Evolutionary conservation across 2,888 invertebrate species (phyloP).

Genomic region (Oscheius sp.): DNA sequence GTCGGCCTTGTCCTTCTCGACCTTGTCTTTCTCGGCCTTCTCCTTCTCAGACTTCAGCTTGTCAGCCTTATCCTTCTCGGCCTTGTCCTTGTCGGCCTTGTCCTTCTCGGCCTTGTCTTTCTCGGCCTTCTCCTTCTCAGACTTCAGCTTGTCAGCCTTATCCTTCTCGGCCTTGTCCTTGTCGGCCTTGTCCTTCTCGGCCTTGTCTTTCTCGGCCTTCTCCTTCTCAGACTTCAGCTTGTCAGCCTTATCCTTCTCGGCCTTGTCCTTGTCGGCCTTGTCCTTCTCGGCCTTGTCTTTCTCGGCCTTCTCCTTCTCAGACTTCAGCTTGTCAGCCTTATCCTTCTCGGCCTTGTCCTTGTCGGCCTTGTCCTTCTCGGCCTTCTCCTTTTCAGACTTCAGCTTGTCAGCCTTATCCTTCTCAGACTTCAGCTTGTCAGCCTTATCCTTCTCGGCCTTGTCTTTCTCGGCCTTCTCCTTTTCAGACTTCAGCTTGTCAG

Average conservation of each 20-base stretch:
- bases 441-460: conserved; percentile 7
- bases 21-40: conserved; percentile 6
- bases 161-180: conserved; percentile 2
- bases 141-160: conserved; percentile 1
- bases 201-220: background rate
- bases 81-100: conserved; percentile 1
- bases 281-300: conserved; percentile 10
- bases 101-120: background rate
- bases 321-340: background rate
- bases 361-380: background rate
- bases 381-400: conserved; percentile 15
- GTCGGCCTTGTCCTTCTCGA: conserved; percentile 15
- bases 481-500: conserved; percentile 1
- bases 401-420: background rate
- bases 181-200: conserved; percentile 16
- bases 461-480: conserved; percentile 6
- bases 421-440: conserved; percentile 2
- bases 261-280: conserved; percentile 6
- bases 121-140: conserved; percentile 3
- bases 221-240: background rate
- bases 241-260: background rate
- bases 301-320: conserved; percentile 7
- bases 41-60: background rate
- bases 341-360: conserved; percentile 12
- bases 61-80: conserved; percentile 4